Percentiles rank a stretch among this genome's conserved stretches.
These are phyloP conservation scores for Ctenoplectra terminalis DNA, from an alignment of 1,140 invertebrate species.

Conservation along the genomic window DNA sequence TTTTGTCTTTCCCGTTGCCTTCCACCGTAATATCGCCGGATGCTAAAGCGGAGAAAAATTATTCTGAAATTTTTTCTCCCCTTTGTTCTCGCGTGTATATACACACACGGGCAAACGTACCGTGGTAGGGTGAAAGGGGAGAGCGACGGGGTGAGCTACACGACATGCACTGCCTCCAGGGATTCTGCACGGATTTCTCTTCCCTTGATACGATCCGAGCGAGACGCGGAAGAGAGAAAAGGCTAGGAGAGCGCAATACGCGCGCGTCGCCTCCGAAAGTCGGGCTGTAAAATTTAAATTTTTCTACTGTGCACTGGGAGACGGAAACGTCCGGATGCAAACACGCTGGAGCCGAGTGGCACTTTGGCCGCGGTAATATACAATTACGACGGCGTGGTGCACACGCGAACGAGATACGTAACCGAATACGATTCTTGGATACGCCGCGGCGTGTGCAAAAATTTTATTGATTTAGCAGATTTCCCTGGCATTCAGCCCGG, in stretches of 20 bases:
- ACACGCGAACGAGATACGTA: not conserved
- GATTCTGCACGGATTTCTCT: conserved; percentile 38
- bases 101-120: not conserved
- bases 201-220: conserved; percentile 26
- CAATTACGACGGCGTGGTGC: not conserved
- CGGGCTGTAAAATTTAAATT: conserved; percentile 36
- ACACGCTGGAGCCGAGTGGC: not conserved
- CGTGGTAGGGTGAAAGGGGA: not conserved
- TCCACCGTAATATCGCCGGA: conserved; percentile 38
- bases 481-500: not conserved
- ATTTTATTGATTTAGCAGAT: conserved; percentile 16
- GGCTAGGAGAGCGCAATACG: not conserved
- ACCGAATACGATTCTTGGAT: conserved; percentile 6
- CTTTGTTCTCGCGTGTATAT: conserved; percentile 21
- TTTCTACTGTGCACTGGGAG: not conserved
- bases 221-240: not conserved
- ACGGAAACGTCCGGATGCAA: not conserved
- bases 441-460: not conserved
- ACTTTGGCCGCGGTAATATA: not conserved
- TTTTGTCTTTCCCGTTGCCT: conserved; percentile 16
- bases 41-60: conserved; percentile 52
- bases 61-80: conserved; percentile 30
- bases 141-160: not conserved
- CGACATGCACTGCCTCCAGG: not conserved
- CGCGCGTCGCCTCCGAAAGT: not conserved